Evolutionary conservation across 2,113 vertebrate species (phyloP).

Genomic region (Plectropomus leopardus): DNA sequence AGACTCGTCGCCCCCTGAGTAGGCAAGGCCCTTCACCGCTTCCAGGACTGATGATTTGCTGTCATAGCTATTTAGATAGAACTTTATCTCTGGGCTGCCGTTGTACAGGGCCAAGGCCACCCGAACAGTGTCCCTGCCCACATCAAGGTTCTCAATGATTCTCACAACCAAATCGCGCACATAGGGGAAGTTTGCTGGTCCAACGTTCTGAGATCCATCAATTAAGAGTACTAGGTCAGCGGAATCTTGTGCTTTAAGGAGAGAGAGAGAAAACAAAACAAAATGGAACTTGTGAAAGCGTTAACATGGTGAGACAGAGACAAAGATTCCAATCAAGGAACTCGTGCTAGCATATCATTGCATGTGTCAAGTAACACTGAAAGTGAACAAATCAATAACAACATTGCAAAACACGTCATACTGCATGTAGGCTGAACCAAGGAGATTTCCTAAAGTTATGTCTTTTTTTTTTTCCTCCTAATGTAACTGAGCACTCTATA

Average conservation of each 20-base stretch:
- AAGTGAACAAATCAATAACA: conserved; percentile 87
- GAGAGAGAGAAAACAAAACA: conserved; percentile 86
- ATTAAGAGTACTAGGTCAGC: conserved; percentile 99
- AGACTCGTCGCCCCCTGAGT: conserved; percentile 88
- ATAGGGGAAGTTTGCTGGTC: conserved; percentile 92
- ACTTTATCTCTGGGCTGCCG: conserved; percentile 87
- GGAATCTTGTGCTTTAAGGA: conserved; percentile 93
- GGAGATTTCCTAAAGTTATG: conserved; percentile 61
- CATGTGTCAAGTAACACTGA: conserved; percentile 88
- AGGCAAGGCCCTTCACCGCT: conserved; percentile 89
- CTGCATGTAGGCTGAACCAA: conserved; percentile 96
- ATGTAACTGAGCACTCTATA: background rate
- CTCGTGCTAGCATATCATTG: conserved; percentile 87
- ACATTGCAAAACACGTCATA: conserved; percentile 85
- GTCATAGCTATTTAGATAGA: conserved; percentile 91
- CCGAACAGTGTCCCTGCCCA: conserved; percentile 91
- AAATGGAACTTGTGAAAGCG: conserved; percentile 95
- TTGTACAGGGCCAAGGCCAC: conserved; percentile 94
- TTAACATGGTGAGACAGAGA: conserved; percentile 88
- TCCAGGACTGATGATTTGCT: conserved; percentile 89
- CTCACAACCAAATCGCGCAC: conserved; percentile 93
- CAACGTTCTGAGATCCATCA: conserved; percentile 99
- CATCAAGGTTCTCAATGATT: conserved; percentile 92
- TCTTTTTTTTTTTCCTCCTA: background rate
- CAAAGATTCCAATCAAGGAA: conserved; percentile 67